Percentiles rank a stretch among this genome's conserved stretches.
Conservation (phyloP, 2,888 invertebrate genomes). For the Drosophila affinis region DNA sequence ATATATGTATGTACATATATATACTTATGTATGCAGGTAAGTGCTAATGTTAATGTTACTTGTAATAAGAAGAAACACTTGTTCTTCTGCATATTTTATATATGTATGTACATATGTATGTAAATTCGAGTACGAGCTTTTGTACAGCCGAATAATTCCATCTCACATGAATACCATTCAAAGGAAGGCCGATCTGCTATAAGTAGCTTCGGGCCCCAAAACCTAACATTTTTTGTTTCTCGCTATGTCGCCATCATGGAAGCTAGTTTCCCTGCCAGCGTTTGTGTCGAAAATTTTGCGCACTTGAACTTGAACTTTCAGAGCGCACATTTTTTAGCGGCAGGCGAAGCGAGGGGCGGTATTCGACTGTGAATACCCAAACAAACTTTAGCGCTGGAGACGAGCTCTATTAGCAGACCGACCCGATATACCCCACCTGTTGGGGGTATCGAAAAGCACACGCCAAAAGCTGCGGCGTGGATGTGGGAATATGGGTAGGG, state of each 20-base stretch:
- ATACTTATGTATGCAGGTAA: too few species aligned
- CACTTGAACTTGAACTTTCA: conserved; percentile 78
- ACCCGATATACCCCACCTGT: not conserved
- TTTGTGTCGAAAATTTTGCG: conserved; percentile 14
- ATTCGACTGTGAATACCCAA: not conserved
- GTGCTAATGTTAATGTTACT: too few species aligned
- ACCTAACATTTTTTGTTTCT: not conserved
- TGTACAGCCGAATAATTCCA: too few species aligned
- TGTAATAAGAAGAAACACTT: too few species aligned
- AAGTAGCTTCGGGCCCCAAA: not conserved
- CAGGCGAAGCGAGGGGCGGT: not conserved
- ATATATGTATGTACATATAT: too few species aligned
- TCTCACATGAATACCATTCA: not conserved
- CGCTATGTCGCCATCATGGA: not conserved
- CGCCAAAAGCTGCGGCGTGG: not conserved
- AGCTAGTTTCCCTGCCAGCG: not conserved
- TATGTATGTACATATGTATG: too few species aligned
- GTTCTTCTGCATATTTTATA: too few species aligned
- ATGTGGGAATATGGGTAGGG: not conserved
- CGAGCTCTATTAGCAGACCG: too few species aligned
- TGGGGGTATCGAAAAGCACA: not conserved
- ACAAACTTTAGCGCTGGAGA: not conserved
- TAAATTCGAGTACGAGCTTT: too few species aligned
- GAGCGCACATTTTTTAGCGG: conserved; percentile 3
- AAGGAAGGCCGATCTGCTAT: not conserved